Evolutionary conservation across 2,113 vertebrate genomes (phyloP).

Genomic region (Atractosteus spatula): DNA sequence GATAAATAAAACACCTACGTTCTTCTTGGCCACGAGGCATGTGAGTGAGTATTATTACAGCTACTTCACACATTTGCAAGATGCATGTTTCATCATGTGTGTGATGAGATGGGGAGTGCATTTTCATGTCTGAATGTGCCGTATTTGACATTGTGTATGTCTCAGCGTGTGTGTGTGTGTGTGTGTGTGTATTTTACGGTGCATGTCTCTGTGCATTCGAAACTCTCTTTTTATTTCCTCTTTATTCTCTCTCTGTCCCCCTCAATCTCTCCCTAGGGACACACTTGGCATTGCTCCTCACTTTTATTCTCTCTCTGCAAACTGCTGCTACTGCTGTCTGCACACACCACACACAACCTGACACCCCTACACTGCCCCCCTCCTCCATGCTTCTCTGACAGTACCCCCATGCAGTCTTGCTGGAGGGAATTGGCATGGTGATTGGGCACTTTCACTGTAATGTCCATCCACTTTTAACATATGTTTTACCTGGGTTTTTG

Average conservation of each 20-base stretch:
- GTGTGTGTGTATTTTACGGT: neutral
- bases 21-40: too few species aligned
- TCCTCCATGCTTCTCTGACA: constrained; percentile 21
- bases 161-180: constrained; percentile 30
- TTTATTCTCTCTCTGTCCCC: constrained; percentile 42
- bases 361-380: constrained; percentile 70
- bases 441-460: too few species aligned
- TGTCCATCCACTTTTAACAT: too few species aligned
- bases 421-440: too few species aligned
- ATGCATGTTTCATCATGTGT: constrained; percentile 14
- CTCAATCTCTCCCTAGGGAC: constrained; percentile 56
- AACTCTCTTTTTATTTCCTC: constrained; percentile 34
- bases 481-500: too few species aligned
- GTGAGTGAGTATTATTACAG: too few species aligned
- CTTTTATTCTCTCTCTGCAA: constrained; percentile 62
- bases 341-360: constrained; percentile 64
- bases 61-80: too few species aligned
- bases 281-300: constrained; percentile 71
- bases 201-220: constrained; percentile 30
- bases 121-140: constrained; percentile 34
- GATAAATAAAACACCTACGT: too few species aligned
- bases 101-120: constrained; percentile 27
- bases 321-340: constrained; percentile 54
- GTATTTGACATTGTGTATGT: constrained; percentile 26
- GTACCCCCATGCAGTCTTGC: too few species aligned